Percentiles rank a stretch among this genome's conserved stretches.
Conservation (phyloP, 92 coral and sea anemone species). For the Micromussa lordhowensis region DNA sequence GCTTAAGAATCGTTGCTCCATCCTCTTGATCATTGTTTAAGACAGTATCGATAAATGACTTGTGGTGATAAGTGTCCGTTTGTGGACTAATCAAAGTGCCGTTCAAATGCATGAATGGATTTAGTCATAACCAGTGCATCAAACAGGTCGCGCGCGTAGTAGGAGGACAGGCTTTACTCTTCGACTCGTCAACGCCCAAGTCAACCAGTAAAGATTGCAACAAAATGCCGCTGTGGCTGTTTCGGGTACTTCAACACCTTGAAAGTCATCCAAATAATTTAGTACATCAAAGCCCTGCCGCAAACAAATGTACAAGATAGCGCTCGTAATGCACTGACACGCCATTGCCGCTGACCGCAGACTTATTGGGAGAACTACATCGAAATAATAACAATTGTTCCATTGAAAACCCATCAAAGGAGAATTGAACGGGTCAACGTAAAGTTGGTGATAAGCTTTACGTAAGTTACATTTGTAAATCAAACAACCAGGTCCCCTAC, state of each 20-base stretch:
- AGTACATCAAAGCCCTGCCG: slow-evolving; percentile 28
- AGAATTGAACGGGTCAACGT: slow-evolving; percentile 42
- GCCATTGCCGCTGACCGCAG: slow-evolving; percentile 62
- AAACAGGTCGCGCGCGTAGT: slow-evolving; percentile 40
- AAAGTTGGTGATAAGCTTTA: slow-evolving; percentile 41
- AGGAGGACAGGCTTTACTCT: slow-evolving; percentile 44
- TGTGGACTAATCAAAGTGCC: not conserved
- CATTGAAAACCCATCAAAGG: slow-evolving; percentile 44
- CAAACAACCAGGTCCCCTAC: slow-evolving; percentile 29
- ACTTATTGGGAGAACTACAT: slow-evolving; percentile 48
- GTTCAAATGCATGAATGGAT: no score
- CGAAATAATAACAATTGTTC: slow-evolving; percentile 28
- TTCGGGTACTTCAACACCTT: slow-evolving; percentile 35
- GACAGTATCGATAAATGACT: not conserved
- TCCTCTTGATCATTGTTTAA: no score
- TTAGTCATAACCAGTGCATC: slow-evolving; percentile 36
- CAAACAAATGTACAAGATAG: slow-evolving; percentile 19
- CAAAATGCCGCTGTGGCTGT: slow-evolving; percentile 21
- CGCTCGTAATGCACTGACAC: slow-evolving; percentile 37
- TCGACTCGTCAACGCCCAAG: slow-evolving; percentile 34
- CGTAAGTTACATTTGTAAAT: slow-evolving; percentile 41
- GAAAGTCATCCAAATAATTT: slow-evolving; percentile 43
- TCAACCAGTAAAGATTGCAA: slow-evolving; percentile 20
- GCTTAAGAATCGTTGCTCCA: not conserved
- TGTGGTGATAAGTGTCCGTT: not conserved